phyloP scores from a whole-genome alignment of 2,797 vertebrate genomes.

The Cuniculus paca region DNA sequence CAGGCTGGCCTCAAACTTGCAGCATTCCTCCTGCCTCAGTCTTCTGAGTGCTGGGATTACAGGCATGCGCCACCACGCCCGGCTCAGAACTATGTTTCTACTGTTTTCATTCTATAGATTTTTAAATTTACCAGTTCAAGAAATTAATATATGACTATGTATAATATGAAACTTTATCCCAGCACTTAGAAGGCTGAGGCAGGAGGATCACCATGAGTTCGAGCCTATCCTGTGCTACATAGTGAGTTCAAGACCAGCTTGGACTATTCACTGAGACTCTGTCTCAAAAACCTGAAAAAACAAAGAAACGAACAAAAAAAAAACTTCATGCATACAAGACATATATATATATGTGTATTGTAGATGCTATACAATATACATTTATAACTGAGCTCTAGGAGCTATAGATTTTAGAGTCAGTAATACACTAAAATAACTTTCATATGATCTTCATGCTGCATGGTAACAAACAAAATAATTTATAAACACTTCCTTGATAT shows the following conservation, averaged over 20 bases:
- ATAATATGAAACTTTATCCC: background rate
- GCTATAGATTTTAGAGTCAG: background rate
- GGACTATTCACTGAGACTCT: background rate
- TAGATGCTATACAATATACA: background rate
- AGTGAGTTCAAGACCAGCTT: background rate
- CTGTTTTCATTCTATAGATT: background rate
- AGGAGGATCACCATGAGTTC: background rate
- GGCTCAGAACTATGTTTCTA: background rate
- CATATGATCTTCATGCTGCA: background rate
- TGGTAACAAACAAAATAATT: conserved; percentile 21
- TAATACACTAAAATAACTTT: conserved; percentile 23
- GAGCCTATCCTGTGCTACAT: background rate
- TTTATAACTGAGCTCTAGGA: background rate
- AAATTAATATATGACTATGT: background rate
- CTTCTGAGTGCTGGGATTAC: no score
- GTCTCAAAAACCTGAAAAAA: background rate
- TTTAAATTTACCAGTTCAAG: background rate
- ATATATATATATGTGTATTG: background rate
- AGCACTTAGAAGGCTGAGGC: background rate
- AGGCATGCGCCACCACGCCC: no score
- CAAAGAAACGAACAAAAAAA: background rate
- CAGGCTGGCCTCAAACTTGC: no score
- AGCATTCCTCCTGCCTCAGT: no score
- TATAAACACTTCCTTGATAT: background rate
- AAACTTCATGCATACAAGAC: background rate